Evolutionary conservation across 2,113 vertebrate species (phyloP).

Genomic region (Donacobius atricapilla): DNA sequence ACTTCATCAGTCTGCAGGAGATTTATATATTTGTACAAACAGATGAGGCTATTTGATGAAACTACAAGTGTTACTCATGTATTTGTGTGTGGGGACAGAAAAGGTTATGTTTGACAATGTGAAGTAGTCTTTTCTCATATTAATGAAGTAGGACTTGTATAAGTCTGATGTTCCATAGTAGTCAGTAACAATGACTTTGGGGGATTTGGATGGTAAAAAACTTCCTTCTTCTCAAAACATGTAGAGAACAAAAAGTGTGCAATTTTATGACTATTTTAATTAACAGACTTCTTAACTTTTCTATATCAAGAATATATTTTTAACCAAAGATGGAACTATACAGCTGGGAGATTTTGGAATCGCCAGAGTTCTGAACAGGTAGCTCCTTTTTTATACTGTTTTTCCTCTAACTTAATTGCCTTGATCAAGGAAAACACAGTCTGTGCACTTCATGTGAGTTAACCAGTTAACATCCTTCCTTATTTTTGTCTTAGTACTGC

Average conservation of each 20-base stretch:
- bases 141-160: background rate
- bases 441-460: background rate
- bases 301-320: slow-evolving; percentile 89
- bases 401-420: background rate
- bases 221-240: background rate
- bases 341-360: slow-evolving; percentile 98
- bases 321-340: slow-evolving; percentile 94
- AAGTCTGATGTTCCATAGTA: background rate
- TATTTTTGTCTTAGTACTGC: slow-evolving; percentile 81
- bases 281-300: slow-evolving; percentile 43
- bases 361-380: slow-evolving; percentile 96
- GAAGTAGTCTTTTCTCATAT: background rate
- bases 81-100: background rate
- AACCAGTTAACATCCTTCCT: background rate
- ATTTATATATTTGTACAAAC: background rate
- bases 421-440: background rate
- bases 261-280: slow-evolving; percentile 28
- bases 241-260: background rate
- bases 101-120: background rate
- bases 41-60: background rate
- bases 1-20: background rate
- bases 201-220: background rate
- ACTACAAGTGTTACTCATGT: background rate
- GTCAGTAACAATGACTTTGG: background rate
- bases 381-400: background rate